Evolutionary conservation across 1,140 invertebrate genomes (phyloP), one percentile per base, ranked within the genome.

Genomic region (Pemphigus obesinymphae): DNA sequence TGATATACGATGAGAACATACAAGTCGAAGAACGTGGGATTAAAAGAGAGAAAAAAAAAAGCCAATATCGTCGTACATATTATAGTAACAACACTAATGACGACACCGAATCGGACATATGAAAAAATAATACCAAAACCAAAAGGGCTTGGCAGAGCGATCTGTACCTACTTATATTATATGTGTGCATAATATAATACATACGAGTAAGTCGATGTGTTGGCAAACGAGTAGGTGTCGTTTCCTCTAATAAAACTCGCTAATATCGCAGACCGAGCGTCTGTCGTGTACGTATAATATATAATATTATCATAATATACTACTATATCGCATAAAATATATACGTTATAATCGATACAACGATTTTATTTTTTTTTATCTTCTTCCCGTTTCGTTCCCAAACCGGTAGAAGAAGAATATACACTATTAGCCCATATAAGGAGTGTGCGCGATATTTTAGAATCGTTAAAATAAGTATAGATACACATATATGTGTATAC

Each of bases 1-100:
- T 73, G 70, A 73, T 73, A 48, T 73, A 73, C 70, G 70, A 31
- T n/a, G 43, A 20, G 70, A 50, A 72, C 15, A 20, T 11, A 37
- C 13, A 68, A 34, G 70, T 73, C 45, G 70, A 26, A 1, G 17
- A 20, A 50, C 43, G 70, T 73, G 70, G 70, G 70, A 73, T 73
- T 73, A 5, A n/a, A 40, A 40, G 37, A n/a, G 68, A 40, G 37
- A 20, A 37, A 66, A 43, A 68, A 72, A 72, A 73, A 31, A 73
- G 48, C 7, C 26, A 31, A 31, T n/a, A 45, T 26, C n/a, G 7
- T 15, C 34, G 53, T 26, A 55, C 2, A 5, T 7, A 7, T 5
- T 45, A 45, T 45, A 45, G 37, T 10, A 10, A 20, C 37, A 70
- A 40, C 66, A 43, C 63, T 70, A 70, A 70, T 45, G 68, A 50